Evolutionary conservation across 1,140 invertebrate genomes (phyloP), one percentile per base, ranked within the genome.

Genomic region (Macrocentrus cingulum): DNA sequence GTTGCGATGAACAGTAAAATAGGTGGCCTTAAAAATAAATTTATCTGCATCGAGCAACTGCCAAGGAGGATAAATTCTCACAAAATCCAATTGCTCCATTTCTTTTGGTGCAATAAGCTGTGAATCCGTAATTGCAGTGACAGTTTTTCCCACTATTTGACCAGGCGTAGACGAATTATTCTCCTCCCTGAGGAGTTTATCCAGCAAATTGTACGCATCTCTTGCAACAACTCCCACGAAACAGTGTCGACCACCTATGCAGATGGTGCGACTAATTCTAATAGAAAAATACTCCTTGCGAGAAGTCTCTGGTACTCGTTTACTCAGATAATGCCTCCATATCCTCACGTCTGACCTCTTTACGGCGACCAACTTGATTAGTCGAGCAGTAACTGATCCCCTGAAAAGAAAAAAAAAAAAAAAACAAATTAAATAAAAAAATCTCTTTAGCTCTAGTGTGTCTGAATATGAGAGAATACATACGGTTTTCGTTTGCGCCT

Each of bases 51-150:
- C 67, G 11, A 80, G 41, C 13, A 72, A 50, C 37, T 69, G 67
- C 72, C 69, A 77, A 1, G 77, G 74, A 3, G 67, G 64, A 61
- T 72, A 77, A 55, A 80, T 57, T 45, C 75, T 75, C 55, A 79
- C 62, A 9, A 48, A 51, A 60, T 60, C 62, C 20, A 64, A 58
- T 0, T 63, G 29, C 3, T 56, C 57, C 41, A 69, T 50, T 32
- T 62, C 68, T 3, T 74, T 29, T 22, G 48, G 42, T 4, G 73
- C 69, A 0, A 71, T 69, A 42, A 79, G 67, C 62, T 78, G 72
- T 23, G 76, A 72, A 46, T 71, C 52, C 18, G 60, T 58, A 42
- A 79, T 64, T 0, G 79, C 48, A 11, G 55, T 75, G 18, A 79
- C 34, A 7, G 16, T 32, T 18, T 13, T 54, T 22, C 37, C 16